These are phyloP conservation scores for Aplochiton taeniatus DNA, from an alignment of 2,797 vertebrate genomes.

Conservation along the genomic window DNA sequence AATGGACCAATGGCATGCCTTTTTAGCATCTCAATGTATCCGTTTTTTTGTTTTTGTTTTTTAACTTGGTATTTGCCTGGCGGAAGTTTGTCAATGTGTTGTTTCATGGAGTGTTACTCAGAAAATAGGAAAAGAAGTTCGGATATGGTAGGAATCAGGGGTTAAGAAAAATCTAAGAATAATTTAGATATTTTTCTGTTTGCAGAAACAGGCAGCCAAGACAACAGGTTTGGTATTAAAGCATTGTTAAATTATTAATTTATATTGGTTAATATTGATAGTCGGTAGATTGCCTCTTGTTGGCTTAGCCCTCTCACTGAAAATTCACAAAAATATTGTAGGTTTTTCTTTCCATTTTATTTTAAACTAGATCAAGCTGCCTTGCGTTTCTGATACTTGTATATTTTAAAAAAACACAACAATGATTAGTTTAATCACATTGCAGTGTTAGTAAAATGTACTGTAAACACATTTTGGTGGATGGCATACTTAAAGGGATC, in stretches of 20 bases:
- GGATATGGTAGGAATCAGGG: conserved; percentile 50
- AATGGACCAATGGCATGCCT: conserved; percentile 74
- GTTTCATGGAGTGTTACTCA: conserved; percentile 60
- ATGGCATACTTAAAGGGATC: conserved; percentile 67
- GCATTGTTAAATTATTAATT: conserved; percentile 72
- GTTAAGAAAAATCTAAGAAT: conserved; percentile 49
- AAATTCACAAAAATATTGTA: neutral
- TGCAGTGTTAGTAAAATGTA: conserved; percentile 63
- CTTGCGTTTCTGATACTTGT: conserved; percentile 40
- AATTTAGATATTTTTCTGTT: conserved; percentile 31
- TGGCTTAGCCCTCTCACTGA: conserved; percentile 39
- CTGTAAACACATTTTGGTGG: conserved; percentile 40
- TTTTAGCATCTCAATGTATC: conserved; percentile 54
- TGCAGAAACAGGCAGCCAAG: conserved; percentile 29
- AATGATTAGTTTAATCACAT: conserved; percentile 51
- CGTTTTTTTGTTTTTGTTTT: conserved; percentile 44
- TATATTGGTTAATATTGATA: conserved; percentile 63
- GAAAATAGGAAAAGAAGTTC: conserved; percentile 42
- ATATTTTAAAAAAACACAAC: conserved; percentile 57
- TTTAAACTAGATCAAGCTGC: conserved; percentile 55
- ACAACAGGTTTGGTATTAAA: conserved; percentile 42
- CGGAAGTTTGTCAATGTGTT: conserved; percentile 43
- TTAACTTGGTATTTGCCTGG: conserved; percentile 59
- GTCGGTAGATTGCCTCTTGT: conserved; percentile 46
- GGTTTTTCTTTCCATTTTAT: conserved; percentile 9